phyloP scores from a whole-genome alignment of 2,888 invertebrate genomes.

The Aquatica leii region DNA sequence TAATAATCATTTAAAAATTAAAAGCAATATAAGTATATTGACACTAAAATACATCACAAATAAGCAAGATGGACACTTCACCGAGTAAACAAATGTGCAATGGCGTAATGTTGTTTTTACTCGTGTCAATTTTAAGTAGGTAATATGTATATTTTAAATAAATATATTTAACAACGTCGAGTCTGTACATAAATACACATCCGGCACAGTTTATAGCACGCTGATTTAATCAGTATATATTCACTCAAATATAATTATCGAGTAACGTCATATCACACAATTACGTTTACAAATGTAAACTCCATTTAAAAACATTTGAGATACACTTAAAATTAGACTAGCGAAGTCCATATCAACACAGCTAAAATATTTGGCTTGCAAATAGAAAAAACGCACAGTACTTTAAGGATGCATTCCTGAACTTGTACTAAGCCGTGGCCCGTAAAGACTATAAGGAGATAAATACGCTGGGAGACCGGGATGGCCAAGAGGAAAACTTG shows the following conservation, averaged over 20 bases:
- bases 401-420: conserved; percentile 77
- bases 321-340: conserved; percentile 44
- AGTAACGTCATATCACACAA: conserved; percentile 55
- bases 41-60: conserved; percentile 37
- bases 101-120: conserved; percentile 15
- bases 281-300: conserved; percentile 53
- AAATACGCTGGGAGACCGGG: conserved; percentile 85
- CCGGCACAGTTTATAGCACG: conserved; percentile 25
- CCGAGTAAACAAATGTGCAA: conserved; percentile 31
- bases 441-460: conserved; percentile 88
- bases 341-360: conserved; percentile 41
- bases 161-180: conserved; percentile 47
- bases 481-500: conserved; percentile 73
- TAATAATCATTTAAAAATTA: conserved; percentile 22
- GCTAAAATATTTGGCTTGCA: conserved; percentile 40
- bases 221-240: conserved; percentile 32
- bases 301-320: conserved; percentile 13
- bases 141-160: conserved; percentile 33
- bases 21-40: conserved; percentile 25
- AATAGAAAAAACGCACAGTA: conserved; percentile 6
- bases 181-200: conserved; percentile 53
- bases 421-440: conserved; percentile 81
- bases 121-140: conserved; percentile 12
- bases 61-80: conserved; percentile 26
- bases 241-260: conserved; percentile 15